Conservation (phyloP, 23 tunicate species). For the Diplosoma virens region DNA sequence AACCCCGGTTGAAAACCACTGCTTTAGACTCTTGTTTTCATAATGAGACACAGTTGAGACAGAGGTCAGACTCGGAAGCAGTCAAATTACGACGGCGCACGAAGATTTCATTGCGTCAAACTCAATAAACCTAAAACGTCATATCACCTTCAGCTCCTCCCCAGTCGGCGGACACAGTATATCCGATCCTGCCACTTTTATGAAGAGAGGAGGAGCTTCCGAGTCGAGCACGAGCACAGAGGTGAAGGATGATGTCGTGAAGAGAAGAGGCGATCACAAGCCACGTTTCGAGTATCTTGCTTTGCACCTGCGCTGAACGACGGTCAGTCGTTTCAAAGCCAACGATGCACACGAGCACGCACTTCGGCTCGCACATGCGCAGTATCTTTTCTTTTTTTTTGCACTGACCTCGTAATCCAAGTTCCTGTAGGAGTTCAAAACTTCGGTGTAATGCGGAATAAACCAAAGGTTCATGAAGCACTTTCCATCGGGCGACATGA, state of each 20-base stretch:
- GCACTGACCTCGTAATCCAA: conserved; percentile 58
- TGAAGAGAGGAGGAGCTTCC: conserved; percentile 39
- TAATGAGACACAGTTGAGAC: too few species aligned
- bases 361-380: too few species aligned
- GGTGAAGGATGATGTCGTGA: conserved; percentile 68
- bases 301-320: conserved; percentile 61
- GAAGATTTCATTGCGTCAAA: background rate
- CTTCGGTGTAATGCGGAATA: conserved; percentile 78
- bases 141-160: conserved; percentile 83
- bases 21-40: too few species aligned
- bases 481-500: conserved; percentile 74
- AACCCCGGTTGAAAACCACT: too few species aligned
- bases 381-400: too few species aligned
- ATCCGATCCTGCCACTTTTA: conserved; percentile 9
- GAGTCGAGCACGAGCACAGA: conserved; percentile 69
- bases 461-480: conserved; percentile 84
- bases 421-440: conserved; percentile 35
- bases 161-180: conserved; percentile 72
- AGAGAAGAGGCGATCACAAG: conserved; percentile 67
- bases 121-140: background rate
- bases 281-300: conserved; percentile 51
- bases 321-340: too few species aligned
- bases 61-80: too few species aligned
- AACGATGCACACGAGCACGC: too few species aligned
- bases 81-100: background rate